phyloP scores from a whole-genome alignment of 1,140 invertebrate species.

The Streblospio benedicti region DNA sequence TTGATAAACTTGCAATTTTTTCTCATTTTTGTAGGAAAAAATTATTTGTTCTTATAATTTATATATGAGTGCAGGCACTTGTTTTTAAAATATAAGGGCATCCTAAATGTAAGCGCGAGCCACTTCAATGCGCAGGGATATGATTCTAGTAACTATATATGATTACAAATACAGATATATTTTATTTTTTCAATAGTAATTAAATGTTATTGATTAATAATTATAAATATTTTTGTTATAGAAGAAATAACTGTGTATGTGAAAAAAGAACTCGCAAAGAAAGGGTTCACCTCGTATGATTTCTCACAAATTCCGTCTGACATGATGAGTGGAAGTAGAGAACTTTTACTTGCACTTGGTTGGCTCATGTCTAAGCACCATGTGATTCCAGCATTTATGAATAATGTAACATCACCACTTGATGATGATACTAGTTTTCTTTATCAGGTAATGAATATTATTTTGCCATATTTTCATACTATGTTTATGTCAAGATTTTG shows the following conservation, averaged over 20 bases:
- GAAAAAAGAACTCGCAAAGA: constrained; percentile 27
- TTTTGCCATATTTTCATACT: background rate
- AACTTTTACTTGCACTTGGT: constrained; percentile 31
- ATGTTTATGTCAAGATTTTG: background rate
- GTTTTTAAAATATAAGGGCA: too few species aligned
- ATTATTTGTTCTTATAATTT: too few species aligned
- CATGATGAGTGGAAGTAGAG: constrained; percentile 29
- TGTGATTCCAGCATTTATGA: constrained; percentile 29
- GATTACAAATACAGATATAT: too few species aligned
- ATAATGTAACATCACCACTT: constrained; percentile 24
- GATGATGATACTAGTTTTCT: constrained; percentile 22
- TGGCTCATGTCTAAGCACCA: constrained; percentile 31
- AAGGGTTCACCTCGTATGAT: constrained; percentile 25
- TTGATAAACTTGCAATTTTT: too few species aligned
- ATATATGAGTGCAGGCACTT: too few species aligned
- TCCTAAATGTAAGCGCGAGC: too few species aligned
- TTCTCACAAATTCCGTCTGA: constrained; percentile 28
- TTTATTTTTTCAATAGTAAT: background rate
- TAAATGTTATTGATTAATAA: background rate
- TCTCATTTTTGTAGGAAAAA: too few species aligned
- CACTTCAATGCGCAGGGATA: too few species aligned
- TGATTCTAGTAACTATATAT: too few species aligned
- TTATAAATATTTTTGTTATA: constrained; percentile 6
- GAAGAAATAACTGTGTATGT: constrained; percentile 29
- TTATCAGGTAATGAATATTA: background rate